Base-by-base conservation (phyloP, 2,113 vertebrate species). In the Nothoprocta pentlandii region DNA sequence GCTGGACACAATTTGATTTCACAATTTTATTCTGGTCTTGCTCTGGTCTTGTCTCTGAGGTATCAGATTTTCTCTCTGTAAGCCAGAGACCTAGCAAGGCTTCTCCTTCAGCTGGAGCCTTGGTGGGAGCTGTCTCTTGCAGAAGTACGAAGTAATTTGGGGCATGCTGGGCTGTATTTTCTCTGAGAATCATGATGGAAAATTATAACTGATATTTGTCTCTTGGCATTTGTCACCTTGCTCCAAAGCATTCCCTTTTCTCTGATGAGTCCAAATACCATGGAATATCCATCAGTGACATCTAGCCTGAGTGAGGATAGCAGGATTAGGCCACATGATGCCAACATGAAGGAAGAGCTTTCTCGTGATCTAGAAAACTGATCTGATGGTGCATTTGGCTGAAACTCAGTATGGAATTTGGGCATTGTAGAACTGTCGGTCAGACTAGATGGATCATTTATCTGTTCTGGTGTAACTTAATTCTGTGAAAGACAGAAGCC, bases 291-390 rank as follows among this genome's bases (percentile, higher is more conserved):
- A 58, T 16, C 61, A 41, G 53, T 79, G 92, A 76, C 26, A 95
- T 96, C 95, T 92, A 87, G 68, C 69, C 17, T 75, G 32, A 93
- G 73, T 68, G 63, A 61, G 32, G 51, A 47, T 28, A 49, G 64
- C 34, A 80, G 85, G 58, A 91, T 86, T 73, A 84, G 39, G 64
- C 71, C 69, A 91, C 34, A 54, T 25, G 73, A 90, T 69, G 90
- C 90, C 62, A 84, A 30, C 8, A 32, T 5, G 23, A 80, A 36
- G 54, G 56, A 91, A 68, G 10, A 82, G 53, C 26, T 69, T 90
- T 66, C 16, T 62, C 94, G 68, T 95, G 85, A 95, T 95, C 85
- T 86, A 53, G n/a, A 47, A 96, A 90, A 69, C 16, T 62, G 49
- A 93, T 89, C 85, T 68, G 69, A n/a, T 76, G 58, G 41, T 87